Conservation (phyloP, 2,888 invertebrate genomes). For the Xanthia icteritia region DNA sequence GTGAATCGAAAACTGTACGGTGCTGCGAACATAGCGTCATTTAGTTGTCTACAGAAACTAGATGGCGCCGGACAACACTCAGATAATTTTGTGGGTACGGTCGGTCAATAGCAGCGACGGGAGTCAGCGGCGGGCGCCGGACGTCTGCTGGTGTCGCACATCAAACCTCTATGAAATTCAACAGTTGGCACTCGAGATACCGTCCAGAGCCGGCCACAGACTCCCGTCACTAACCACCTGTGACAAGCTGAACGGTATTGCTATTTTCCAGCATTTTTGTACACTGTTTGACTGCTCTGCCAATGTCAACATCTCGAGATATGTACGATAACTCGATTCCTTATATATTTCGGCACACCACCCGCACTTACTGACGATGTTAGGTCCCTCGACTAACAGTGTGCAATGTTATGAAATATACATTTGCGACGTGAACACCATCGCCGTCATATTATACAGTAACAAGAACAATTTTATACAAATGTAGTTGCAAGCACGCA, state of each 20-base stretch:
- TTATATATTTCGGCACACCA: slow-evolving; percentile 60
- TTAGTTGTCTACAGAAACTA: slow-evolving; percentile 63
- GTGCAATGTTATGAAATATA: slow-evolving; percentile 56
- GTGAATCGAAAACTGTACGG: slow-evolving; percentile 64
- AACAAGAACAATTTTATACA: slow-evolving; percentile 64
- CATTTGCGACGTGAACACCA: slow-evolving; percentile 59
- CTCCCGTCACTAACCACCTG: slow-evolving; percentile 59
- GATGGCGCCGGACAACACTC: slow-evolving; percentile 67
- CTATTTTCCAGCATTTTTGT: slow-evolving; percentile 64
- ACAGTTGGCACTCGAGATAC: slow-evolving; percentile 35
- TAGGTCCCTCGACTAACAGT: slow-evolving; percentile 58
- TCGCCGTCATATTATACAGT: slow-evolving; percentile 61
- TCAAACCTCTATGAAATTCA: slow-evolving; percentile 27
- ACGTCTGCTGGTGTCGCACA: slow-evolving; percentile 16
- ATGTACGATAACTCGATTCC: slow-evolving; percentile 59
- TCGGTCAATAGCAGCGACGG: slow-evolving; percentile 59
- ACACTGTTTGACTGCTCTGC: slow-evolving; percentile 64
- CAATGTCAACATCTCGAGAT: slow-evolving; percentile 61
- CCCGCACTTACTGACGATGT: slow-evolving; percentile 58
- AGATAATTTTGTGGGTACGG: slow-evolving; percentile 54
- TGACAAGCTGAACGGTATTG: slow-evolving; percentile 58
- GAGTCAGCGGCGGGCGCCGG: slow-evolving; percentile 47
- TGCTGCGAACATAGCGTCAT: slow-evolving; percentile 60
- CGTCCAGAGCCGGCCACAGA: slow-evolving; percentile 47
- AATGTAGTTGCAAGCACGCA: slow-evolving; percentile 59